These are phyloP conservation scores for Phyllostomus hastatus DNA, from an alignment of 2,113 vertebrate genomes.

Conservation along the genomic window DNA sequence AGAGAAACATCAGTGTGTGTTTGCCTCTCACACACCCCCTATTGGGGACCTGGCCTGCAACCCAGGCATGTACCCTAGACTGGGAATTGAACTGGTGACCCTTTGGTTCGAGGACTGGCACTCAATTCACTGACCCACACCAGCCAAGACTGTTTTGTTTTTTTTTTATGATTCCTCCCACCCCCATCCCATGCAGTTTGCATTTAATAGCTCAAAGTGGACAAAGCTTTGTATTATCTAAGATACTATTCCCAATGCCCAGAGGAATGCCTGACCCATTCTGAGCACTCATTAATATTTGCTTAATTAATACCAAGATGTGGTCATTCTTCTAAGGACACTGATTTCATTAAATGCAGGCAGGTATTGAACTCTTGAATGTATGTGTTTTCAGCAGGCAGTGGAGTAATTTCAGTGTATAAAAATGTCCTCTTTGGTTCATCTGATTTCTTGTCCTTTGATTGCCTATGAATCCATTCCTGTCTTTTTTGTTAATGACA, in stretches of 20 bases:
- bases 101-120: no score
- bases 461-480: background rate
- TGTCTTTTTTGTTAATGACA: background rate
- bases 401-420: background rate
- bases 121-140: no score
- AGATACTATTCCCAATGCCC: background rate
- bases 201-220: background rate
- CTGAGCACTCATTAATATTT: background rate
- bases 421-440: background rate
- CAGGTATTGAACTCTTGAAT: background rate
- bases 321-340: background rate
- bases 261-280: background rate
- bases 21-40: no score
- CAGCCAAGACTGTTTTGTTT: background rate
- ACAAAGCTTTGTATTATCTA: background rate
- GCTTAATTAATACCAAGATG: background rate
- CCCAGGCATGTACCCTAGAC: no score
- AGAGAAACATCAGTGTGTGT: no score
- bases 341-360: conserved; percentile 10
- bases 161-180: background rate
- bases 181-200: background rate
- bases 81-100: no score
- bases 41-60: no score
- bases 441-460: background rate
- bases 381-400: background rate